Conservation (phyloP, 2,888 invertebrate species). For the Oligia fasciuncula region DNA sequence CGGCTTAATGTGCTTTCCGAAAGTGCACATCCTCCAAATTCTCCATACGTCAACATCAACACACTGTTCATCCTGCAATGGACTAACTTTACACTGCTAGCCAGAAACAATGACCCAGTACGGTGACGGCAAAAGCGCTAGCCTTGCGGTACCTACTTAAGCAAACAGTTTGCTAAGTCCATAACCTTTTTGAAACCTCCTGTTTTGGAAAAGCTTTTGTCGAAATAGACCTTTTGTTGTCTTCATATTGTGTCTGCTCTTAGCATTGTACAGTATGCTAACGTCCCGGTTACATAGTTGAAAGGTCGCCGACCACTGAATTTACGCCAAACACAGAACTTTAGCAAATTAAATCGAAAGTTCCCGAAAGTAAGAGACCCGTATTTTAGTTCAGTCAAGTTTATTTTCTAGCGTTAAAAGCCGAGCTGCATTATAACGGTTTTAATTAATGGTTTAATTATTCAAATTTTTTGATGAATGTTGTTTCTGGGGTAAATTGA, state of each 20-base stretch:
- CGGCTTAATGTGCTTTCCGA: not conserved
- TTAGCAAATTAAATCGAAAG: conserved; percentile 53
- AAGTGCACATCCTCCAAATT: not conserved
- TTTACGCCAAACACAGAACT: conserved; percentile 40
- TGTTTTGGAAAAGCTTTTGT: conserved; percentile 4
- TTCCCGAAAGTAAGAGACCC: conserved; percentile 38
- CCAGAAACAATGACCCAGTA: conserved; percentile 16
- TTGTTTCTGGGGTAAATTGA: conserved; percentile 10
- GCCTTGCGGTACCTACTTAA: not conserved
- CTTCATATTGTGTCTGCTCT: conserved; percentile 11
- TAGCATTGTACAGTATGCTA: conserved; percentile 28
- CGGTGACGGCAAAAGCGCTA: not conserved
- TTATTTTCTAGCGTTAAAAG: conserved; percentile 49
- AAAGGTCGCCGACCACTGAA: conserved; percentile 53
- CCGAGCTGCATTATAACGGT: conserved; percentile 34
- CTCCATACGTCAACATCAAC: not conserved
- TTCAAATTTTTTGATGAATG: conserved; percentile 52
- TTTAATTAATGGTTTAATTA: conserved; percentile 57
- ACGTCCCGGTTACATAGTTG: conserved; percentile 39
- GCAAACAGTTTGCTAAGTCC: conserved; percentile 23
- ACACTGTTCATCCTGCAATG: not conserved
- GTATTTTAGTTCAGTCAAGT: conserved; percentile 35
- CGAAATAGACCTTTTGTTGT: conserved; percentile 44
- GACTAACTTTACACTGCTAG: not conserved
- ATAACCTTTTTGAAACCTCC: conserved; percentile 31